These are phyloP conservation scores for Penaeus chinensis DNA, from an alignment of 1,140 invertebrate genomes.

Conservation along the genomic window DNA sequence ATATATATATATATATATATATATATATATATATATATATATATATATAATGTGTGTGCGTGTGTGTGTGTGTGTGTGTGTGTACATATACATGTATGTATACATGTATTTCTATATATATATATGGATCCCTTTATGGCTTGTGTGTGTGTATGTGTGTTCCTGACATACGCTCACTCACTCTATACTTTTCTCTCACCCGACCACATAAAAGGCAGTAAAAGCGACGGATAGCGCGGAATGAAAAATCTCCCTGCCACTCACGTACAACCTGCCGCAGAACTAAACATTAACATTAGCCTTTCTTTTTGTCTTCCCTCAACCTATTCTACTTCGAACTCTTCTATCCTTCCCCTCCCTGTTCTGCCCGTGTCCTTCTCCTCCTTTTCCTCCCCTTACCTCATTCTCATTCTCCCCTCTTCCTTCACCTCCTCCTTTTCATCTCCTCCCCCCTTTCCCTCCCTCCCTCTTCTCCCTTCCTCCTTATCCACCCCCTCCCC, in stretches of 20 bases:
- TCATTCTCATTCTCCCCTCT: too few species aligned
- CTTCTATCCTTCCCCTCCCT: too few species aligned
- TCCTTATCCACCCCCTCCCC: too few species aligned
- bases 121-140: background rate
- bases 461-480: too few species aligned
- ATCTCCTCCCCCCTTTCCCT: too few species aligned
- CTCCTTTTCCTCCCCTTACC: too few species aligned
- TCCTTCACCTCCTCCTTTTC: too few species aligned
- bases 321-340: too few species aligned
- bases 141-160: constrained; percentile 6
- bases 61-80: background rate
- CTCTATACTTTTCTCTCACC: too few species aligned
- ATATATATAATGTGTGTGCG: constrained; percentile 4
- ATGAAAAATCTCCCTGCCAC: too few species aligned
- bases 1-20: constrained; percentile 1
- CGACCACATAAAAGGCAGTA: too few species aligned
- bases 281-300: background rate
- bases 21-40: background rate
- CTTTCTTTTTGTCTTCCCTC: background rate
- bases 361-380: too few species aligned
- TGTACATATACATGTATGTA: background rate
- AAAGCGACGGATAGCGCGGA: background rate
- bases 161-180: background rate
- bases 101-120: background rate
- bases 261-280: background rate